Evolutionary conservation across 2,797 vertebrate species (phyloP), one percentile per base, ranked within the genome.

Genomic region (Cyprinella venusta): DNA sequence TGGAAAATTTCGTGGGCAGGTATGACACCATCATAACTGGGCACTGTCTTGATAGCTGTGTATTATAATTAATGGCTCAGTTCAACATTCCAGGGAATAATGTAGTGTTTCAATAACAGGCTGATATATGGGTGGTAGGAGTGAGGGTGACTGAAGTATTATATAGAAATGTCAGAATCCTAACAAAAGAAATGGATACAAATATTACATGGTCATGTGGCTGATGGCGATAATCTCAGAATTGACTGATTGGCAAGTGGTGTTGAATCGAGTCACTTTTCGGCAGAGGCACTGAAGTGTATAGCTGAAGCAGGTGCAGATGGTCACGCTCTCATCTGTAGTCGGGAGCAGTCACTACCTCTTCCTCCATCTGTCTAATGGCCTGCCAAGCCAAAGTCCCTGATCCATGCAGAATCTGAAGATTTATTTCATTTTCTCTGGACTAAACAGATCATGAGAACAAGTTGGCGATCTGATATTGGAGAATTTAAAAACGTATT

Each of bases 1-100:
- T 98, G 85, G 97, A 98, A 88, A 98, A 95, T 94, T 98, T 97
- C 84, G 97, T 98, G 70, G 97, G 97, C 94, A 97, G 97, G 97
- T 98, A 93, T 88, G 81, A 45, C 38, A 61, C 61, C 30, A 63
- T 42, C 48, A 33, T 33, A 13, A 52, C 16, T 13, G n/a, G 45
- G 0, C 21, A 45, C 21, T 36, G 18, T 71, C 67, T 61, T 45
- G 10, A 61, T 26, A 33, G 61, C 54, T 63, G 4, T n/a, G 10
- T 8, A 21, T 52, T 64, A 45, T 76, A 30, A 15, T 18, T 48
- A 42, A 50, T 1, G 18, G 21, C 30, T 42, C 36, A 59, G 71
- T 48, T 36, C 15, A 76, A 12, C 15, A 26, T 42, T n/a, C 7
- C 21, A 24, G 36, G 21, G 21, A 15, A 59, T 24, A 48, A 75